Conservation (phyloP, 2,888 invertebrate genomes). For the Nasonovia ribisnigri region DNA sequence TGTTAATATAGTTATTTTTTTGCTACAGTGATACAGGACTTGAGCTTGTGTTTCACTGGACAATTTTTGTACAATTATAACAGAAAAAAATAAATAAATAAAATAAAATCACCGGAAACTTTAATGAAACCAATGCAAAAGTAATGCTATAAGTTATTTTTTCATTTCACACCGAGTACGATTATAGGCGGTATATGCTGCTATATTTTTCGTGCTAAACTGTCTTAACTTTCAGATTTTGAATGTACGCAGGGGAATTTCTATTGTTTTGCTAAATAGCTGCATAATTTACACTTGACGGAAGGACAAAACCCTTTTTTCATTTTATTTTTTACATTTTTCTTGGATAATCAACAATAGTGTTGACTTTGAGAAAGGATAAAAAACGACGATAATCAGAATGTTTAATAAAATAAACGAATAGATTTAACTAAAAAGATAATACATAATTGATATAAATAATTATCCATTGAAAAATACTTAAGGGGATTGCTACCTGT, state of each 20-base stretch:
- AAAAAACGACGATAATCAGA: background rate
- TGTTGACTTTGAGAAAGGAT: background rate
- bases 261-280: slow-evolving; percentile 38
- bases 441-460: background rate
- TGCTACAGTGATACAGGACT: background rate
- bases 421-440: background rate
- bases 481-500: no score
- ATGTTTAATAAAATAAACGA: background rate
- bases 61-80: background rate
- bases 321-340: background rate
- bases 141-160: background rate
- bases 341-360: background rate
- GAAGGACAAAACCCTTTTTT: background rate
- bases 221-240: slow-evolving; percentile 27
- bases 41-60: background rate
- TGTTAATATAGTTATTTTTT: background rate
- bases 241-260: background rate
- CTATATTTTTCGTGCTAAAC: background rate
- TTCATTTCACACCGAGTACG: background rate
- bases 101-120: no score
- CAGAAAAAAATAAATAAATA: no score
- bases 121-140: background rate
- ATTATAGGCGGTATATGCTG: background rate
- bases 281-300: slow-evolving; percentile 38
- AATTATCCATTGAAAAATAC: background rate